Evolutionary conservation across 2,797 vertebrate genomes (phyloP).

Genomic region (Leptoclinus maculatus): DNA sequence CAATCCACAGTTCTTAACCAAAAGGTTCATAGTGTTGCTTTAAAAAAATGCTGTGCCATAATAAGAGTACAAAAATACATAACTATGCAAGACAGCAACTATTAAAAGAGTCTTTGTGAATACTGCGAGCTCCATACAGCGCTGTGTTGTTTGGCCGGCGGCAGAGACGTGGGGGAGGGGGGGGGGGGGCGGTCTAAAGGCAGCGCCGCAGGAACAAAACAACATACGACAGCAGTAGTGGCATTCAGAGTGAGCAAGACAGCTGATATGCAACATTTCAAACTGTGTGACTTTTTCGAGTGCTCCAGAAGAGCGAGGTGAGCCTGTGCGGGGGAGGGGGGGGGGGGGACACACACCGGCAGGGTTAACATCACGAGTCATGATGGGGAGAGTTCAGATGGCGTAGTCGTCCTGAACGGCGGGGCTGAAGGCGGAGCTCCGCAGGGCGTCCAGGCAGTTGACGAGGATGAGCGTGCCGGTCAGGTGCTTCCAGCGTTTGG

Average conservation of each 20-base stretch:
- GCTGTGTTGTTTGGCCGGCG: constrained; percentile 35
- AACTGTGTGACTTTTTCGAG: background rate
- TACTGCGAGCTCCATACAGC: constrained; percentile 43
- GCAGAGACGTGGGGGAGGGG: background rate
- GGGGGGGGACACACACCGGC: background rate
- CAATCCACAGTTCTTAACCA: constrained; percentile 61
- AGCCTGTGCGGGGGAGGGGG: background rate
- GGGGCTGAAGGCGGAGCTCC: constrained; percentile 92
- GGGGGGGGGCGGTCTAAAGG: constrained; percentile 19
- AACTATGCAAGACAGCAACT: constrained; percentile 59
- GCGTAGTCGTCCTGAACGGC: constrained; percentile 89
- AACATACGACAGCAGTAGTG: constrained; percentile 21
- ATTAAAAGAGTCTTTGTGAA: constrained; percentile 64
- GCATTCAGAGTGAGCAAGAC: constrained; percentile 17
- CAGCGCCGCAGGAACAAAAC: constrained; percentile 2
- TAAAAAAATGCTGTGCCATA: constrained; percentile 68
- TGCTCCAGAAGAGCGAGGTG: constrained; percentile 4
- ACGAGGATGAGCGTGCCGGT: constrained; percentile 96
- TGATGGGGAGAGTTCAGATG: constrained; percentile 78
- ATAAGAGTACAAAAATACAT: constrained; percentile 76
- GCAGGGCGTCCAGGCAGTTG: constrained; percentile 91
- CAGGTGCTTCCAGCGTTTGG: constrained; percentile 97
- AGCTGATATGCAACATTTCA: constrained; percentile 20
- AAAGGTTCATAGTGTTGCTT: constrained; percentile 58
- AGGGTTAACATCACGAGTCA: background rate